Base-by-base conservation (phyloP, 2,113 vertebrate genomes). In the Hippopotamus amphibius region DNA sequence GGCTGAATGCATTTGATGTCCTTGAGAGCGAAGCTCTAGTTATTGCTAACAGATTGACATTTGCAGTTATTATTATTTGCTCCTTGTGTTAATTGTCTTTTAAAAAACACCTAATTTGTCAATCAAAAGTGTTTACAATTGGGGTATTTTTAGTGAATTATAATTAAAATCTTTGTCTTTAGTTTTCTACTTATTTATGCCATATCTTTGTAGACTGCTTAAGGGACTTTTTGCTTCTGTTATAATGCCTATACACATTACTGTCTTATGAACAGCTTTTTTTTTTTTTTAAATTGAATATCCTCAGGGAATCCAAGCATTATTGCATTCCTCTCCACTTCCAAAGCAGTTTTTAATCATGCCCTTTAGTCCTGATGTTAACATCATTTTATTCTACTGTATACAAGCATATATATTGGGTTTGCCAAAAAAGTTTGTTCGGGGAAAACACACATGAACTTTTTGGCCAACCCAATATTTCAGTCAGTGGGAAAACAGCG, bases 31-130 rank as follows among this genome's bases (percentile, higher is more conserved):
- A 92, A 82, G 28, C 59, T 59, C 10, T 37, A 37, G 30, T 80
- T 77, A 63, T 3, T 46, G 37, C 21, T 84, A 21, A 24, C 8
- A 84, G 63, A 69, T 7, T 43, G 76, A 77, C 13, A 90, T 61
- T 69, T 80, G 33, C 30, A 74, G 17, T 69, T 69, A 61, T 2
- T 21, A 41, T 74, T 88, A 81, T 55, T 84, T 81, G 8, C 82
- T 90, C 55, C 59, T 69, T 93, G 6, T 30, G 50, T 74, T 92
- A 81, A 82, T 16, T 76, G 46, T 15, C 74, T 95, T 95, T 93
- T 85, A 84, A 77, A 90, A 90, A 65, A 53, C 24, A 63, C 72
- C 28, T 41, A 65, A 85, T 66, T 72, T 96, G 37, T 76, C 95
- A 55, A 50, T 97, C 46, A 81, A 72, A 83, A 91, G 10, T 65